These are phyloP conservation scores for Hypolimnas misippus DNA, from an alignment of 2,888 invertebrate genomes.

Conservation along the genomic window DNA sequence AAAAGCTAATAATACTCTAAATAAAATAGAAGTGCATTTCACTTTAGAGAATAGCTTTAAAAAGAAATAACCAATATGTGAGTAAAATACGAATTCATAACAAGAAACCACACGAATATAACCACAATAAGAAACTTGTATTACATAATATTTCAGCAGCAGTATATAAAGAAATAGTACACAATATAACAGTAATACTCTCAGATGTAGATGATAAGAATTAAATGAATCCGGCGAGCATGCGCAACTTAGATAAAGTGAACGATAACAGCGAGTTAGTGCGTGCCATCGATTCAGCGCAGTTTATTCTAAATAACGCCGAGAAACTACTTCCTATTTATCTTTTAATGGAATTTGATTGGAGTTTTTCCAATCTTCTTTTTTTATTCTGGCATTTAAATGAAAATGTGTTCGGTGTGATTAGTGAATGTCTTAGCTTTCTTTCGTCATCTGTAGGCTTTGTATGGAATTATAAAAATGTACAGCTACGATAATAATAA, in stretches of 20 bases:
- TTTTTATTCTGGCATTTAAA: neutral
- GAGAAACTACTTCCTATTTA: constrained; percentile 15
- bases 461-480: no score
- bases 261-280: constrained; percentile 46
- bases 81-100: no score
- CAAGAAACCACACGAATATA: no score
- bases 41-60: no score
- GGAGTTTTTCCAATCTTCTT: neutral
- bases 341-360: constrained; percentile 9
- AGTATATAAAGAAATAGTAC: neutral
- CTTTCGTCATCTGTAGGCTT: no score
- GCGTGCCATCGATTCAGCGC: constrained; percentile 39
- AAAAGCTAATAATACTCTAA: no score
- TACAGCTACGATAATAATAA: no score
- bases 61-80: no score
- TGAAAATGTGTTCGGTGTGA: neutral
- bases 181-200: neutral
- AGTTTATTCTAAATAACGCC: constrained; percentile 36
- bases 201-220: constrained; percentile 24
- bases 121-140: neutral
- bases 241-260: constrained; percentile 47
- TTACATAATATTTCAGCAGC: neutral
- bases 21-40: no score
- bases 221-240: constrained; percentile 29
- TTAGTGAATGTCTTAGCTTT: no score